These are phyloP conservation scores for Ophion ventricosus DNA, from an alignment of 2,888 invertebrate genomes.

Conservation along the genomic window DNA sequence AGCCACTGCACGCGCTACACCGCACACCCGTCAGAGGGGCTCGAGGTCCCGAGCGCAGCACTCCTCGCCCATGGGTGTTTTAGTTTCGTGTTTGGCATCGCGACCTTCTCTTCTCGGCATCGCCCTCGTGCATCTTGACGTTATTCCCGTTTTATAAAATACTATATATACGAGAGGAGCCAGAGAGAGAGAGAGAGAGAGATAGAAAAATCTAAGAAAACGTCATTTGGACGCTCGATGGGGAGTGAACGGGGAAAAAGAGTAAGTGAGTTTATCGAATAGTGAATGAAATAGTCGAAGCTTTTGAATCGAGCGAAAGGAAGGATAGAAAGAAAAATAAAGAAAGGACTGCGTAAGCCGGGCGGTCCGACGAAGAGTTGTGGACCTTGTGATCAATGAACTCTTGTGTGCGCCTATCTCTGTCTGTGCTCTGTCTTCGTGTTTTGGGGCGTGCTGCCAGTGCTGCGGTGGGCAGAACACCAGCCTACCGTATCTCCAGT, in stretches of 20 bases:
- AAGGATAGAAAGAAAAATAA: background rate
- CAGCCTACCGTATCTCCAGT: conserved; percentile 26
- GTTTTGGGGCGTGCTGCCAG: conserved; percentile 77
- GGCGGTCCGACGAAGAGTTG: conserved; percentile 60
- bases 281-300: conserved; percentile 17
- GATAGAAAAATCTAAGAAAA: conserved; percentile 33
- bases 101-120: conserved; percentile 46
- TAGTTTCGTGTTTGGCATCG: conserved; percentile 67
- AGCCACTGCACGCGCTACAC: conserved; percentile 47
- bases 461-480: conserved; percentile 66
- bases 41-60: conserved; percentile 42
- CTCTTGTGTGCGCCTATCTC: conserved; percentile 69
- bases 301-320: background rate
- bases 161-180: conserved; percentile 12
- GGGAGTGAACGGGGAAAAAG: conserved; percentile 46
- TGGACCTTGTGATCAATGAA: conserved; percentile 77
- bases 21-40: conserved; percentile 50
- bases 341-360: conserved; percentile 59
- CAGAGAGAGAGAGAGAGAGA: background rate
- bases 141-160: conserved; percentile 35
- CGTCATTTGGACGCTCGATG: conserved; percentile 39
- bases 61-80: conserved; percentile 59
- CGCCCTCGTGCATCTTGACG: conserved; percentile 14
- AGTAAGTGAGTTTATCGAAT: conserved; percentile 52
- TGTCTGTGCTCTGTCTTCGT: conserved; percentile 64